These are phyloP conservation scores for Catostylus mosaicus DNA, from an alignment of 30 jellyfish, hydroid and myxozoan species.

Conservation along the genomic window DNA sequence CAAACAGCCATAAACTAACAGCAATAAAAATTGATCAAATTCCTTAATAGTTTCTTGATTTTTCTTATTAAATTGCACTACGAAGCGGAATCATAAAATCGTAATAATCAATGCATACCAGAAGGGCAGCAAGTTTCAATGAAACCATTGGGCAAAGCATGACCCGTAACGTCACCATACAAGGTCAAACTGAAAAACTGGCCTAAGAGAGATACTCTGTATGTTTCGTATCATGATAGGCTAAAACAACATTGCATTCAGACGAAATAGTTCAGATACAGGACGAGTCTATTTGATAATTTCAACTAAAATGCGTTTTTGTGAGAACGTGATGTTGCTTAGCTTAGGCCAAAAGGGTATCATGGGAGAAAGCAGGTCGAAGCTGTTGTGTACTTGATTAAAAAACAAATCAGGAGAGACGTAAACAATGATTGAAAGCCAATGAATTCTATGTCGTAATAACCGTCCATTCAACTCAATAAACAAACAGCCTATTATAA, in stretches of 20 bases:
- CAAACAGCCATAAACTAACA: background rate
- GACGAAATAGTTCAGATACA: too few species aligned
- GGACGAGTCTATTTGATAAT: too few species aligned
- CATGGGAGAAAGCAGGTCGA: conserved; percentile 11
- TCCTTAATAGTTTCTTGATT: background rate
- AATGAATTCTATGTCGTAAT: conserved; percentile 63
- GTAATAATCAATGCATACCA: conserved; percentile 62
- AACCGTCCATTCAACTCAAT: background rate
- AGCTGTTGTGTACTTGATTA: background rate
- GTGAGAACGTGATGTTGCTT: background rate
- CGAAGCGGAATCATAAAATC: conserved; percentile 11
- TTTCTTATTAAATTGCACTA: background rate
- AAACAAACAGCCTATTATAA: background rate
- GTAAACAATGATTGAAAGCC: conserved; percentile 51
- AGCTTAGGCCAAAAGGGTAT: background rate
- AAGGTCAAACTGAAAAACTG: conserved; percentile 23
- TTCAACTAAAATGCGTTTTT: too few species aligned
- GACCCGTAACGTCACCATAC: conserved; percentile 67
- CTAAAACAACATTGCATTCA: background rate
- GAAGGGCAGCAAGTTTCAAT: conserved; percentile 56
- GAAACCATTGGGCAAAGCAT: conserved; percentile 49
- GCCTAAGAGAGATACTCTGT: background rate
- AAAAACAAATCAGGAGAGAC: conserved; percentile 29
- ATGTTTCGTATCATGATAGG: background rate
- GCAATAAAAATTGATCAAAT: background rate